These are phyloP conservation scores for Lamprotornis superbus DNA, from an alignment of 2,113 vertebrate genomes.

Conservation along the genomic window DNA sequence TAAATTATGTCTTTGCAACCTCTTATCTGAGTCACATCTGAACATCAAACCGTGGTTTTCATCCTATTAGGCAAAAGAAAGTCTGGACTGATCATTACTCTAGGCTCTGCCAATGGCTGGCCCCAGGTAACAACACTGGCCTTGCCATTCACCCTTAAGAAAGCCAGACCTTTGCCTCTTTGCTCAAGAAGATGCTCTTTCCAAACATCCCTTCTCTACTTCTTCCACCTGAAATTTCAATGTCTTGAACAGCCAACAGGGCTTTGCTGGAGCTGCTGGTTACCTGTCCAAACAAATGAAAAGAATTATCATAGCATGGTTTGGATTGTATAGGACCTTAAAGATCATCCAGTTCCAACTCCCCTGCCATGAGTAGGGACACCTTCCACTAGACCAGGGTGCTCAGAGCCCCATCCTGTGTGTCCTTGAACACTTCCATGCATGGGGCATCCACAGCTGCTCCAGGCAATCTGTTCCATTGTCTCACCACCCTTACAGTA, in stretches of 20 bases:
- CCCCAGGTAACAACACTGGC: background rate
- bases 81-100: background rate
- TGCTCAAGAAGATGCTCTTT: background rate
- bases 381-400: background rate
- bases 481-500: background rate
- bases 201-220: background rate
- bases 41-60: background rate
- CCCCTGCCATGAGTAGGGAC: background rate
- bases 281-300: background rate
- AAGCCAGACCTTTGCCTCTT: background rate
- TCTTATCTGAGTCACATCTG: background rate
- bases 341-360: background rate
- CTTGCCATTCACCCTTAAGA: background rate
- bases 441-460: accelerated
- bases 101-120: background rate
- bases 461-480: too few species aligned
- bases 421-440: background rate
- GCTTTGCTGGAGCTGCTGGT: background rate
- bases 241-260: background rate
- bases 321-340: background rate
- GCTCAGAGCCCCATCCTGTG: background rate
- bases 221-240: background rate
- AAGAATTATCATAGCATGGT: background rate
- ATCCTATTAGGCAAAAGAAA: background rate
- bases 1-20: background rate